These are phyloP conservation scores for Drosophila leonis DNA, from an alignment of 2,888 invertebrate genomes.

Conservation along the genomic window DNA sequence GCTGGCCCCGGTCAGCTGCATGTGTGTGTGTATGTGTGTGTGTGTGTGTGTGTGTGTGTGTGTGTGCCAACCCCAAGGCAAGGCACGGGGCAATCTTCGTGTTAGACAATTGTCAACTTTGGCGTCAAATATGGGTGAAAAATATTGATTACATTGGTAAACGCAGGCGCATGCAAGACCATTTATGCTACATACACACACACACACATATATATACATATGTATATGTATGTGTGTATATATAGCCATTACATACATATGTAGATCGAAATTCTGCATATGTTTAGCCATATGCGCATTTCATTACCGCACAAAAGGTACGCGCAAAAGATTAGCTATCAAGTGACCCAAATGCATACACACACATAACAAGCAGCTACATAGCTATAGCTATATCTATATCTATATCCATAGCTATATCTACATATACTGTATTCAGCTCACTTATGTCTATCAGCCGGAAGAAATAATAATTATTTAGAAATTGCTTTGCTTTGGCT, in stretches of 20 bases:
- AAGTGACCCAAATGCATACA: conserved; percentile 43
- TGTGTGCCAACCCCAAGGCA: conserved; percentile 5
- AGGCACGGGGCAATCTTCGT: conserved; percentile 11
- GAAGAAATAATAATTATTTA: conserved; percentile 18
- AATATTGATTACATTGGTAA: conserved; percentile 48
- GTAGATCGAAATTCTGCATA: conserved; percentile 30
- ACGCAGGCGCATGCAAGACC: conserved; percentile 3
- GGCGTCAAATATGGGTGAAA: conserved; percentile 43
- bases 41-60: neutral
- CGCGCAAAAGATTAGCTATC: conserved; percentile 52
- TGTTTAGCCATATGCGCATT: conserved; percentile 48
- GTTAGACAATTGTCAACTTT: conserved; percentile 12
- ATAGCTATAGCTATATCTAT: conserved; percentile 11
- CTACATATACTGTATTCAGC: conserved; percentile 5
- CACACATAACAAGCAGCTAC: conserved; percentile 3
- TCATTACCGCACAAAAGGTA: conserved; percentile 55
- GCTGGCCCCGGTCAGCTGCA: neutral
- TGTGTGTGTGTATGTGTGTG: neutral
- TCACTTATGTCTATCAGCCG: conserved; percentile 11
- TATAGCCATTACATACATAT: conserved; percentile 7
- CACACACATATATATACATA: neutral
- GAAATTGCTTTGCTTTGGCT: conserved; percentile 10
- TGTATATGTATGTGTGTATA: neutral
- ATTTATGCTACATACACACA: neutral
- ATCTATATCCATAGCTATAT: neutral